These are phyloP conservation scores for Euzetes globulus DNA, from an alignment of 2,888 invertebrate genomes.

Conservation along the genomic window DNA sequence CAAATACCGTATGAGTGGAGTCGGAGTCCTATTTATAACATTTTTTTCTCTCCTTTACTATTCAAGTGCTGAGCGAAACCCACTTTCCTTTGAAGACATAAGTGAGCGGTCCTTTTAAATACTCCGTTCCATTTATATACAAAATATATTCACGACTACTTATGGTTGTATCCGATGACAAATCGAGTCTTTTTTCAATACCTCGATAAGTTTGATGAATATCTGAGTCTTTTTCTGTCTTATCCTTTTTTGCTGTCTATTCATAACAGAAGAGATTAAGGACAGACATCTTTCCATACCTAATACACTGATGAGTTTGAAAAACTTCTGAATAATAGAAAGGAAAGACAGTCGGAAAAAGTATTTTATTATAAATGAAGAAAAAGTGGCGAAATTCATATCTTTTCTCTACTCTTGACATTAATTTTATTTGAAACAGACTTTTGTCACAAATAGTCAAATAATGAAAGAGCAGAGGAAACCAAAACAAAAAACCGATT, in stretches of 20 bases:
- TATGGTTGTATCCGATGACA: slow-evolving; percentile 3
- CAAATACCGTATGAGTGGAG: background rate
- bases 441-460: background rate
- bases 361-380: no score
- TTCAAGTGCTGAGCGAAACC: background rate
- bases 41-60: background rate
- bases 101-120: background rate
- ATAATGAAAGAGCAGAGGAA: background rate
- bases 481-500: background rate
- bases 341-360: no score
- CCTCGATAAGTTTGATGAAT: background rate
- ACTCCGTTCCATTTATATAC: background rate
- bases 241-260: background rate
- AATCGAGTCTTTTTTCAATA: background rate
- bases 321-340: no score
- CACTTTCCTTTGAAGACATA: background rate
- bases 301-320: no score
- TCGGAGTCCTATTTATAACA: background rate
- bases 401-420: no score
- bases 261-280: no score
- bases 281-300: no score
- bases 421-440: background rate
- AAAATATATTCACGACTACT: background rate
- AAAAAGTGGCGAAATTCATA: no score
- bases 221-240: background rate